Evolutionary conservation across 2,888 invertebrate species (phyloP), one percentile per base, ranked within the genome.

Genomic region (Cryptophagus acutangulus): DNA sequence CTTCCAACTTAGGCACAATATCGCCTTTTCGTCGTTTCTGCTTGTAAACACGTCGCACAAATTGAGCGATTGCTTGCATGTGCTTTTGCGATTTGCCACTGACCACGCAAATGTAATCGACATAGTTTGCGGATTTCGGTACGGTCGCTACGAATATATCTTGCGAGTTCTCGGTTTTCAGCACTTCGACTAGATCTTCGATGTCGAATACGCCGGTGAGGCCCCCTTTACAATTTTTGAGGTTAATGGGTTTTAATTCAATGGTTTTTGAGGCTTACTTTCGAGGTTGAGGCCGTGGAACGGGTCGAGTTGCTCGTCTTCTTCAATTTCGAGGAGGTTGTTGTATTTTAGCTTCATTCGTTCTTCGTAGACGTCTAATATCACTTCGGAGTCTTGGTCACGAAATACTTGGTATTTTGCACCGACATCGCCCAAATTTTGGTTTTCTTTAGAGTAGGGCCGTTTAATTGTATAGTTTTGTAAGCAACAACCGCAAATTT

Each of bases 201-300:
- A 94, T 76, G 56, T 95, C 93, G 71, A 82, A 93, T 0, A 94
- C 93, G 17, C 94, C 94, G 49, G 67, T 75, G 44, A 74, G 58
- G 9, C 94, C 95, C 63, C 87, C 93, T 94, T n/a, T n/a, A n/a
- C n/a, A n/a, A n/a, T n/a, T n/a, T n/a, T n/a, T n/a, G n/a, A n/a
- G n/a, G n/a, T n/a, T n/a, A n/a, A n/a, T n/a, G n/a, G n/a, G n/a
- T n/a, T n/a, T n/a, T n/a, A n/a, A n/a, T n/a, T n/a, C n/a, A n/a
- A n/a, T n/a, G n/a, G n/a, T n/a, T n/a, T n/a, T n/a, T n/a, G n/a
- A 35, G 13, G 66, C 76, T 71, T 71, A 84, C 82, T 74, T 62
- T 76, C 59, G 49, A 82, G 58, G 61, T 75, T 75, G 25, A 77
- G 67, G 52, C 82, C 81, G 57, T 76, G 75, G 56, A 79, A 81